Conservation (phyloP, 2,888 invertebrate genomes). For the Drosophila meridionalis region DNA sequence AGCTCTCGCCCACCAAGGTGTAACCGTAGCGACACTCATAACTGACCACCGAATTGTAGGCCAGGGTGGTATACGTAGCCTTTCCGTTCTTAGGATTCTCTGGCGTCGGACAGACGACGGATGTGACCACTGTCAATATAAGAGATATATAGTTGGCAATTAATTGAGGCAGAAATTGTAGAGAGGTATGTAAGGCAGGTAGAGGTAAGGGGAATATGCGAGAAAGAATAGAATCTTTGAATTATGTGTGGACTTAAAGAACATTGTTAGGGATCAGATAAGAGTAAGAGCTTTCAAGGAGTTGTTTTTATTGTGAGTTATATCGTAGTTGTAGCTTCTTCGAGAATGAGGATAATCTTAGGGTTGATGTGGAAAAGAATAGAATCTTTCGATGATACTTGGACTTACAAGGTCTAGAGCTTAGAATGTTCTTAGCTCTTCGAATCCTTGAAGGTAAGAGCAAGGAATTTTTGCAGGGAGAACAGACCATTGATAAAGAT, state of each 20-base stretch:
- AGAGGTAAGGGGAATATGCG: not conserved
- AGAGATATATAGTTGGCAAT: not conserved
- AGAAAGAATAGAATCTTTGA: too few species aligned
- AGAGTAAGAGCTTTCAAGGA: too few species aligned
- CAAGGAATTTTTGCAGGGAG: not conserved
- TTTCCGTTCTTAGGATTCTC: slow-evolving; percentile 96
- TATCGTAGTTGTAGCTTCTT: too few species aligned
- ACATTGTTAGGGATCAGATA: too few species aligned
- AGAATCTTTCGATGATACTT: too few species aligned
- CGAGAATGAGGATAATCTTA: too few species aligned
- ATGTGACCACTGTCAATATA: slow-evolving; percentile 89
- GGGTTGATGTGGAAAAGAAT: too few species aligned
- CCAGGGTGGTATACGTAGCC: slow-evolving; percentile 95
- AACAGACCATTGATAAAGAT: not conserved
- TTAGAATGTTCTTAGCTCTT: not conserved
- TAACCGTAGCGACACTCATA: slow-evolving; percentile 98
- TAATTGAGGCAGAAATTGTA: not conserved
- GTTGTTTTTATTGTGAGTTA: too few species aligned
- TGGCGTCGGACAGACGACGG: slow-evolving; percentile 97
- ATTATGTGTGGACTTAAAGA: too few species aligned
- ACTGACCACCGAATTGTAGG: slow-evolving; percentile 97
- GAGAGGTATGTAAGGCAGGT: too few species aligned
- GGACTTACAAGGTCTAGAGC: not conserved
- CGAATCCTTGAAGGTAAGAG: too few species aligned
- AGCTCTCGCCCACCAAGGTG: slow-evolving; percentile 94